Conservation (phyloP, 2,797 vertebrate species). For the Otus scops region DNA sequence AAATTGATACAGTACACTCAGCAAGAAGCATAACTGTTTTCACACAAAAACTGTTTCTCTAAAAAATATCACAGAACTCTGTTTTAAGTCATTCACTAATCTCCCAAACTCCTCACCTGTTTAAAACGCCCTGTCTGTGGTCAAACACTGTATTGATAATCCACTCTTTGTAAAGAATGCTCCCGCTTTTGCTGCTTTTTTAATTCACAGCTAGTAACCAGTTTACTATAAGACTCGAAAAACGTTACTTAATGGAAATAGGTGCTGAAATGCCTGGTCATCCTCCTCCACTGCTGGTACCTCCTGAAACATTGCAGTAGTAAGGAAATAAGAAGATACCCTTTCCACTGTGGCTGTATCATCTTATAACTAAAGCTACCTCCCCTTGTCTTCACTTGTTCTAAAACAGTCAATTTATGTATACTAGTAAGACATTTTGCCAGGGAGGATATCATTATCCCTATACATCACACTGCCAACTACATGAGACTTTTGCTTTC, state of each 20-base stretch:
- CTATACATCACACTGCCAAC: not conserved
- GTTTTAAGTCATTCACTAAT: not conserved
- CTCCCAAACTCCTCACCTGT: not conserved
- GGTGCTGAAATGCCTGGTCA: not conserved
- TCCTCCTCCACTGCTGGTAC: not conserved
- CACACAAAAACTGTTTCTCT: not conserved
- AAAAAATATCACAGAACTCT: not conserved
- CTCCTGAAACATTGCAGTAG: not conserved
- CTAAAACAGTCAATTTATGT: not conserved
- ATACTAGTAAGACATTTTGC: not conserved
- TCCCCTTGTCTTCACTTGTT: not conserved
- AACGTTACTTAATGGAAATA: not conserved
- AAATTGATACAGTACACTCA: not conserved
- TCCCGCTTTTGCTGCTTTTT: not conserved
- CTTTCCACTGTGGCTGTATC: not conserved
- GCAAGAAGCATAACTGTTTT: not conserved
- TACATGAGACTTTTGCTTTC: not conserved
- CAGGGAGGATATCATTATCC: not conserved
- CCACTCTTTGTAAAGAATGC: not conserved
- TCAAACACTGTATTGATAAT: not conserved
- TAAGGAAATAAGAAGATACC: not conserved
- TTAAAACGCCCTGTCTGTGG: fast-evolving
- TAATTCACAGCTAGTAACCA: not conserved
- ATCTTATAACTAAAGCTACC: not conserved
- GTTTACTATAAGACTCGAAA: not conserved